These are phyloP conservation scores for Drosophila lutescens DNA, from an alignment of 2,888 invertebrate genomes.

Conservation along the genomic window DNA sequence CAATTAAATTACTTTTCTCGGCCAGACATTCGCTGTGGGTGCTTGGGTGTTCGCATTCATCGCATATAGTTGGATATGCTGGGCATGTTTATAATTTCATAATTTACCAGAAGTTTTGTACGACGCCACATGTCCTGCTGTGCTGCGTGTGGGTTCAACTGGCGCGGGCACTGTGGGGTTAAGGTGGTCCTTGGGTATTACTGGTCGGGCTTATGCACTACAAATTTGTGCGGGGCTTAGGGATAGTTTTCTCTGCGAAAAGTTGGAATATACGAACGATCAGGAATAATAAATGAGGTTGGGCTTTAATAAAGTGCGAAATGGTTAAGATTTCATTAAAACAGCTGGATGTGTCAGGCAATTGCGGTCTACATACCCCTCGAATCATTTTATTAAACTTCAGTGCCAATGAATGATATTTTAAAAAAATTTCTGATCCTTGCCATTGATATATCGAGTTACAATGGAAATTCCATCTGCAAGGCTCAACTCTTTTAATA, in stretches of 20 bases:
- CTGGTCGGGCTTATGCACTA: slow-evolving; percentile 63
- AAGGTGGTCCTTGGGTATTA: slow-evolving; percentile 41
- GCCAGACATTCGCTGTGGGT: slow-evolving; percentile 59
- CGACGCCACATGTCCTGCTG: slow-evolving; percentile 69
- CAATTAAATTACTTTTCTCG: slow-evolving; percentile 76
- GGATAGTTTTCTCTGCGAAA: not conserved
- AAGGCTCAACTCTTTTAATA: slow-evolving; percentile 16
- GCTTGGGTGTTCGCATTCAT: slow-evolving; percentile 11
- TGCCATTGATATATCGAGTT: slow-evolving; percentile 15
- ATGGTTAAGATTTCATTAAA: not conserved
- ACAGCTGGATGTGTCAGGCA: no score
- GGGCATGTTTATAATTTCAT: slow-evolving; percentile 73
- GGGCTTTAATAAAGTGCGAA: not conserved
- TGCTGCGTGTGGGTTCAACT: slow-evolving; percentile 34
- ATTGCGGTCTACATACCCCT: no score
- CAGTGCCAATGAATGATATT: not conserved
- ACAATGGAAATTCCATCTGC: slow-evolving; percentile 1
- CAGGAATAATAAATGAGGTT: slow-evolving; percentile 18
- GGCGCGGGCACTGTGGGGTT: slow-evolving; percentile 41
- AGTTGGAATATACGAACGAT: slow-evolving; percentile 1
- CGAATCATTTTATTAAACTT: slow-evolving; percentile 1
- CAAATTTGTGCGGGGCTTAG: slow-evolving; percentile 53
- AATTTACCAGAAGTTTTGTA: slow-evolving; percentile 72
- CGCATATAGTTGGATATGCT: slow-evolving; percentile 39
- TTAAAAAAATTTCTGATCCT: not conserved